A percentile compares a stretch with the other conserved stretches of the same genome.
Conservation (phyloP, 1,140 invertebrate species). For the Spodoptera frugiperda region DNA sequence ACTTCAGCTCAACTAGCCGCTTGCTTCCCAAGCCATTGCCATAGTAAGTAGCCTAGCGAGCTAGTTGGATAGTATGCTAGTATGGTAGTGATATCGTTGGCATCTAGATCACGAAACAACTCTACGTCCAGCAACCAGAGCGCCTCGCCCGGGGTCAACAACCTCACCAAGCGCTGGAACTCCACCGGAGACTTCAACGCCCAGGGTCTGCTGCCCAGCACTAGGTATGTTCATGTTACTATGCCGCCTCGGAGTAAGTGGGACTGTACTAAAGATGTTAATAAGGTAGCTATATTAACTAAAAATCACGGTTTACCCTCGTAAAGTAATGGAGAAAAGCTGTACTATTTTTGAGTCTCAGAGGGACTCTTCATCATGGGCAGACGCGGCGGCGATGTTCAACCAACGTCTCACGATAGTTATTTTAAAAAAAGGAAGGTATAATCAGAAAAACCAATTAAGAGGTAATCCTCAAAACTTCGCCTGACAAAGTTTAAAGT, state of each 20-base stretch:
- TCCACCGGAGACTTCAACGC: conserved; percentile 92
- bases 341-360: no score
- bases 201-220: conserved; percentile 80
- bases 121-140: conserved; percentile 83
- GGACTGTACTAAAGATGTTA: not conserved
- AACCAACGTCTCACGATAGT: no score
- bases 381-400: no score
- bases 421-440: no score
- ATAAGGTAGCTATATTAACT: no score
- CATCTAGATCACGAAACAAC: conserved; percentile 82
- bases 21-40: conserved; percentile 2
- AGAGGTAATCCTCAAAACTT: not conserved
- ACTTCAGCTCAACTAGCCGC: not conserved
- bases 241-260: not conserved
- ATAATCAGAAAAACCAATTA: no score
- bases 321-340: no score
- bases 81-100: conserved; percentile 37
- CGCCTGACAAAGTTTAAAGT: no score
- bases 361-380: no score
- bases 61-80: not conserved
- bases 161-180: conserved; percentile 92
- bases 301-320: no score
- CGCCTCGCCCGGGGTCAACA: conserved; percentile 70
- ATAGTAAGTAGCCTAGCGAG: not conserved
- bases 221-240: conserved; percentile 84